Evolutionary conservation across 2,888 invertebrate genomes (phyloP), one percentile per base, ranked within the genome.

Genomic region (Cataglyphis altisquamis): DNA sequence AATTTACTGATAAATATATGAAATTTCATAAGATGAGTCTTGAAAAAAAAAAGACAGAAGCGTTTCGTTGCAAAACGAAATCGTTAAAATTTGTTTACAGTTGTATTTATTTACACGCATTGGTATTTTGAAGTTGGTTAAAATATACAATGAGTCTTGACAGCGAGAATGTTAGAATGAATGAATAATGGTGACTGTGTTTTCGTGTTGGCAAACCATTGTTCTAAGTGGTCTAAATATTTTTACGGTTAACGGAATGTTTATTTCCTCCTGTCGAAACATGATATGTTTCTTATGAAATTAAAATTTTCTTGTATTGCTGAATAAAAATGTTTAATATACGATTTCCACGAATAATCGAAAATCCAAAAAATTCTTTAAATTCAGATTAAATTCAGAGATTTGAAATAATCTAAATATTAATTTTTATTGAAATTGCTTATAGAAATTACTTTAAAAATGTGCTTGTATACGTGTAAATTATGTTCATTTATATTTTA

Each of bases 211-310:
- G 32, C 21, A 62, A 62, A 82, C 29, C 32, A 55, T 63, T 62
- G 75, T 55, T 52, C 39, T 70, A 77, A 75, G 60, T 78, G 62
- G 70, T 62, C 60, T 77, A 83, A 84, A 29, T 57, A 52, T 66
- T 70, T 72, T 48, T 77, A 78, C 12, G 41, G 62, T n/a, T 57
- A 82, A 60, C 41, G 12, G 70, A 32, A 77, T 67, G 66, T 78
- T 83, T 72, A 72, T 82, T 82, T 82, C 73, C 82, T 73, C 77
- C 15, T 21, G 75, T 68, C 45, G 55, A 66, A 45, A 81, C 25
- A 21, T 18, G 25, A 80, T 21, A 73, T 8, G 74, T 1, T 48
- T 45, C 15, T 74, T 36, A 75, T 6, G n/a, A 63, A 45, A 63
- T 74, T 25, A 64, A 75, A 75, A 0, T 8, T n/a, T 52, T 52